These are phyloP conservation scores for Dicycla oo DNA, from an alignment of 2,888 invertebrate species.

Conservation along the genomic window DNA sequence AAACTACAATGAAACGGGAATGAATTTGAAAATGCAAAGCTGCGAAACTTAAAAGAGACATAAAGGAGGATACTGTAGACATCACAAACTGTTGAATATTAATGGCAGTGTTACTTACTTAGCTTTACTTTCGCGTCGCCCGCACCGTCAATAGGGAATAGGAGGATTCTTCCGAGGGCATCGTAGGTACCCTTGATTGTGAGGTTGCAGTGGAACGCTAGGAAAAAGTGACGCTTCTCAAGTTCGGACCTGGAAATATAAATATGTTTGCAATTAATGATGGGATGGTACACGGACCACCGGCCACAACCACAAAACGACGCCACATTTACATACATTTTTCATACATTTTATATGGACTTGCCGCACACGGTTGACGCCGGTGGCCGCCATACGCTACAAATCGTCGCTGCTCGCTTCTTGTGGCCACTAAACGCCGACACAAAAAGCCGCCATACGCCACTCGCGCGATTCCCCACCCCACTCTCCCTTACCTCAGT, in stretches of 20 bases:
- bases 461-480: too few species aligned
- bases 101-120: too few species aligned
- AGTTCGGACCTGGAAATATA: slow-evolving; percentile 80
- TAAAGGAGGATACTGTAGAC: slow-evolving; percentile 35
- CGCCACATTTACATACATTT: too few species aligned
- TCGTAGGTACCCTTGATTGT: slow-evolving; percentile 85
- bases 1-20: slow-evolving; percentile 42
- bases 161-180: slow-evolving; percentile 80
- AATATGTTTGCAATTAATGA: neutral
- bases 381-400: too few species aligned
- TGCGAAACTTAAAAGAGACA: slow-evolving; percentile 20
- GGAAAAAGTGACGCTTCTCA: slow-evolving; percentile 80
- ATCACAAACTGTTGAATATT: slow-evolving; percentile 39
- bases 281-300: too few species aligned
- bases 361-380: too few species aligned
- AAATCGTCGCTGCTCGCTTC: too few species aligned
- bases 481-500: too few species aligned
- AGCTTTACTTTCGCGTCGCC: slow-evolving; percentile 85
- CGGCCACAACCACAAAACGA: too few species aligned
- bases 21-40: slow-evolving; percentile 45
- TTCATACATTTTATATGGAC: too few species aligned
- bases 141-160: slow-evolving; percentile 86
- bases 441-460: too few species aligned
- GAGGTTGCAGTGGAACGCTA: slow-evolving; percentile 84
- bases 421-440: too few species aligned